These are phyloP conservation scores for Acleris sparsana DNA, from an alignment of 2,888 invertebrate genomes.

Conservation along the genomic window DNA sequence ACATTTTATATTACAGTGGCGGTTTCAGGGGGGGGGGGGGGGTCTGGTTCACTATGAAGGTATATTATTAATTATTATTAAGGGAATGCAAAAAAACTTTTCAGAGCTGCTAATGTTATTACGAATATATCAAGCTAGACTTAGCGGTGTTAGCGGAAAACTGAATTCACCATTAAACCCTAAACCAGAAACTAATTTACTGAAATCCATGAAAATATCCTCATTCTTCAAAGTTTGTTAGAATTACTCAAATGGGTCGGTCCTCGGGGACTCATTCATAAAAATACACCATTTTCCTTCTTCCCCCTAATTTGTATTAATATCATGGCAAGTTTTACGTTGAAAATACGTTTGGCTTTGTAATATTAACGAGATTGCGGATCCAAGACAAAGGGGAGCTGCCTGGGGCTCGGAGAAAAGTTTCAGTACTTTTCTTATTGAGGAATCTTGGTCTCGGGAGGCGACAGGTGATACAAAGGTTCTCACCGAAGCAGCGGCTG, in stretches of 20 bases:
- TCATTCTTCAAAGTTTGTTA: conserved; percentile 16
- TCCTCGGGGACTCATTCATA: conserved; percentile 24
- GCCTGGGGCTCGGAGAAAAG: conserved; percentile 9
- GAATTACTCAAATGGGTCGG: neutral
- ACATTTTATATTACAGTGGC: too few species aligned
- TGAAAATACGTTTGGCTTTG: conserved; percentile 28
- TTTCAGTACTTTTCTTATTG: conserved; percentile 22
- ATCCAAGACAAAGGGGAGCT: conserved; percentile 11
- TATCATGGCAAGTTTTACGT: conserved; percentile 20
- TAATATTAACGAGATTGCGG: conserved; percentile 24
- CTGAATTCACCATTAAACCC: too few species aligned
- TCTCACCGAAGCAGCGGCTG: neutral
- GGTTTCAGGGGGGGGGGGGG: too few species aligned
- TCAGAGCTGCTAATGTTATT: too few species aligned
- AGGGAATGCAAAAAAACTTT: too few species aligned
- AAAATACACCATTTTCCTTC: conserved; percentile 27
- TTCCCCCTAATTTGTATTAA: conserved; percentile 30
- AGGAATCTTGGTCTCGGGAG: neutral
- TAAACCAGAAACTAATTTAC: conserved; percentile 21
- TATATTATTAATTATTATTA: too few species aligned
- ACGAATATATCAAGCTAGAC: too few species aligned
- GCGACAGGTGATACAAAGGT: conserved; percentile 24
- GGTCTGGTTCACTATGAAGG: too few species aligned
- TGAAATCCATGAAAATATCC: conserved; percentile 18
- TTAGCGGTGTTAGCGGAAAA: too few species aligned